Conservation (phyloP, 1,140 invertebrate species). For the Drosophila ananassae region DNA sequence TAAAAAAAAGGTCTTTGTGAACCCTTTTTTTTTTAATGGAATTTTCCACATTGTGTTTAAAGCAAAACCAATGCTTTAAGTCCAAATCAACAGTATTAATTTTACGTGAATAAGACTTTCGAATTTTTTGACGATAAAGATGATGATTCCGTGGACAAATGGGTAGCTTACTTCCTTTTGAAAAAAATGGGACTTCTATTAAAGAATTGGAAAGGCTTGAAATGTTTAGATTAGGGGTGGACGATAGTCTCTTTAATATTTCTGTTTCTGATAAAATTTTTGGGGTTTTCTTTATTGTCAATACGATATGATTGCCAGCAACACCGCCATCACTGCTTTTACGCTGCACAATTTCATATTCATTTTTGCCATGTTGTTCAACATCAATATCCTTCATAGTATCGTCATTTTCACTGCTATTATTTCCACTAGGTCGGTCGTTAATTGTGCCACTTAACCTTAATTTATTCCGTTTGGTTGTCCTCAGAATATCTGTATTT, state of each 20-base stretch:
- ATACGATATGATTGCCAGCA: slow-evolving; percentile 65
- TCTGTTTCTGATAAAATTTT: slow-evolving; percentile 54
- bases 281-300: slow-evolving; percentile 81
- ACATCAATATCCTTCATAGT: slow-evolving; percentile 35
- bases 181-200: neutral
- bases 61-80: slow-evolving; percentile 53
- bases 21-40: slow-evolving; percentile 21
- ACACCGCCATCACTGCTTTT: slow-evolving; percentile 5
- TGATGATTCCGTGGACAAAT: neutral
- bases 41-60: neutral
- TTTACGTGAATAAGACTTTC: slow-evolving; percentile 1
- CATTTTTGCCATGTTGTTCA: slow-evolving; percentile 31
- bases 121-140: slow-evolving; percentile 8
- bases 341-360: slow-evolving; percentile 65
- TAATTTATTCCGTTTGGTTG: slow-evolving; percentile 59
- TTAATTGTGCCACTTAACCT: slow-evolving; percentile 51
- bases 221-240: neutral
- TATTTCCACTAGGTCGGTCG: slow-evolving; percentile 31
- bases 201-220: neutral
- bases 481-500: neutral
- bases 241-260: neutral
- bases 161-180: neutral
- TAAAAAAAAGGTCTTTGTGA: slow-evolving; percentile 68
- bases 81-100: slow-evolving; percentile 42
- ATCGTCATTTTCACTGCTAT: slow-evolving; percentile 43